Evolutionary conservation across 2,888 invertebrate species (phyloP).

Genomic region (Brachynemurus nebulosus): DNA sequence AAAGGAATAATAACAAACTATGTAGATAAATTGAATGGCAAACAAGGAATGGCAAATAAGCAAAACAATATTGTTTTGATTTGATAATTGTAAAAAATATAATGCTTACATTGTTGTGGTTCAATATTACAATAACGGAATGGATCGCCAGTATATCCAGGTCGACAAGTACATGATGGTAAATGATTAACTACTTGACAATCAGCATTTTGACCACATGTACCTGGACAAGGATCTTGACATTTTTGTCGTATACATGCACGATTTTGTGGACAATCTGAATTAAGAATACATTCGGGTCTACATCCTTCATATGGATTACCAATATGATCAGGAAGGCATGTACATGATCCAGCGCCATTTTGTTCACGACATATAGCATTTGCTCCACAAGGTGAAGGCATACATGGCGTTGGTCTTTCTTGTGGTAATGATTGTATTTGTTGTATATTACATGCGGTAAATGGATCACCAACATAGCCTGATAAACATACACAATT

Average conservation of each 20-base stretch:
- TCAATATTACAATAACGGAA: slow-evolving; percentile 44
- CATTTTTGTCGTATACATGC: slow-evolving; percentile 62
- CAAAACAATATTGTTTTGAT: too few relatives aligned
- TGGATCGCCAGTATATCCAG: slow-evolving; percentile 62
- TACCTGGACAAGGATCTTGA: slow-evolving; percentile 63
- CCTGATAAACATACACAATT: slow-evolving; percentile 47
- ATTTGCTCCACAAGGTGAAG: slow-evolving; percentile 72
- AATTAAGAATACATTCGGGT: slow-evolving; percentile 57
- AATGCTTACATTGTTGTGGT: slow-evolving; percentile 34
- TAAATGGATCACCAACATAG: slow-evolving; percentile 56
- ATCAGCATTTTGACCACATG: slow-evolving; percentile 58
- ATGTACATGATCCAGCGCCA: slow-evolving; percentile 52
- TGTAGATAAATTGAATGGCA: too few relatives aligned
- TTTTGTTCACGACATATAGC: slow-evolving; percentile 53
- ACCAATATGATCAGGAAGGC: slow-evolving; percentile 55
- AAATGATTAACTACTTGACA: slow-evolving; percentile 64
- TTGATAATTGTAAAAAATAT: too few relatives aligned
- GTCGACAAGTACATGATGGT: slow-evolving; percentile 50
- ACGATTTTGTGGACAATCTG: slow-evolving; percentile 54
- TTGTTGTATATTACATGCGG: slow-evolving; percentile 38
- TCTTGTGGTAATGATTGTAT: slow-evolving; percentile 21
- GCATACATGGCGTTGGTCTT: slow-evolving; percentile 50
- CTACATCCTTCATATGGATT: slow-evolving; percentile 66
- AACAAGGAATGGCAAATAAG: too few relatives aligned
- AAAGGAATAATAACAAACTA: neutral